These are phyloP conservation scores for Mylabris sibirica DNA, from an alignment of 2,888 invertebrate genomes.

Conservation along the genomic window DNA sequence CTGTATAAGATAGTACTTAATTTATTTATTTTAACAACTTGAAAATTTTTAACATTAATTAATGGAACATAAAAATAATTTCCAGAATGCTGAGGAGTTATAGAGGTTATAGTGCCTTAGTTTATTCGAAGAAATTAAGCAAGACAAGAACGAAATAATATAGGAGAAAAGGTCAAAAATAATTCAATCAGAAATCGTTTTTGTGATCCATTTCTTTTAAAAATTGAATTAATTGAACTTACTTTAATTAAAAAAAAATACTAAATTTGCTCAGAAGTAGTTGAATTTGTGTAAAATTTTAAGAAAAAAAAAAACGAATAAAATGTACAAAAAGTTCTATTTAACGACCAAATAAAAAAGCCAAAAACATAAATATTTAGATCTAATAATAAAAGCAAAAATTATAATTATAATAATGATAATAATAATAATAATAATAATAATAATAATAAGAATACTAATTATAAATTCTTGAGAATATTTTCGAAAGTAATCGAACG, in stretches of 20 bases:
- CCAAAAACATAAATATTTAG: not conserved
- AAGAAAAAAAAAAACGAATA: not conserved
- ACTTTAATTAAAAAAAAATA: too few relatives aligned
- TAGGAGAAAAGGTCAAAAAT: not conserved
- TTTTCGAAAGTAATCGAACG: too few relatives aligned
- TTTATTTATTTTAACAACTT: too few relatives aligned
- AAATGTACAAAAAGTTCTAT: slow-evolving; percentile 8
- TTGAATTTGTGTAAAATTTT: not conserved
- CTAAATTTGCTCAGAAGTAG: not conserved
- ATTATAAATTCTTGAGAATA: too few relatives aligned
- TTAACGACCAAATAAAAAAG: not conserved
- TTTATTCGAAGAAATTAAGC: not conserved
- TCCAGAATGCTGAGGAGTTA: not conserved
- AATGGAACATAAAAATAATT: slow-evolving; percentile 15
- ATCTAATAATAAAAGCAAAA: not conserved
- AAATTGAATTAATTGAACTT: not conserved
- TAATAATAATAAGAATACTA: too few relatives aligned
- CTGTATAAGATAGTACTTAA: too few relatives aligned
- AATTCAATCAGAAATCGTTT: slow-evolving; percentile 7
- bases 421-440: too few relatives aligned
- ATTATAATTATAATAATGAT: too few relatives aligned
- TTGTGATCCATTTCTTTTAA: slow-evolving; percentile 11
- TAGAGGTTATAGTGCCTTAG: slow-evolving; percentile 12
- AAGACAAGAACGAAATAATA: not conserved
- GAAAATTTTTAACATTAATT: not conserved